Evolutionary conservation across 1,140 invertebrate genomes (phyloP).

Genomic region (Triops longicaudatus): DNA sequence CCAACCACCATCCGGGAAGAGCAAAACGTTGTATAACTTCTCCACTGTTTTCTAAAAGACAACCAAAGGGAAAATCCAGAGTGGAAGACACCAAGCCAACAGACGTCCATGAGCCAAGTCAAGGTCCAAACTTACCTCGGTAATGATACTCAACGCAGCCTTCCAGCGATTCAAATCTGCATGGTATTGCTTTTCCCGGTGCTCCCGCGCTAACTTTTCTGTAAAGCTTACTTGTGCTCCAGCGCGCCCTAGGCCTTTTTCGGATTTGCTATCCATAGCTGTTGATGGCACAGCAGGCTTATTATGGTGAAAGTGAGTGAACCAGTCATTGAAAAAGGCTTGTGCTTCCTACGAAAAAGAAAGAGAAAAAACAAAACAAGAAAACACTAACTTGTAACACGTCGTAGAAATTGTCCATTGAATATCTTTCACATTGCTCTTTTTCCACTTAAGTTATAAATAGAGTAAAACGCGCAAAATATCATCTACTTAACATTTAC

Average conservation of each 20-base stretch:
- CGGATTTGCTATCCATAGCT: conserved; percentile 20
- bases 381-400: too few relatives aligned
- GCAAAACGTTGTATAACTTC: conserved; percentile 73
- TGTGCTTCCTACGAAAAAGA: conserved; percentile 74
- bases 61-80: conserved; percentile 28
- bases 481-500: too few relatives aligned
- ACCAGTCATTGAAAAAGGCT: conserved; percentile 82
- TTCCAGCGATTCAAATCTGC: conserved; percentile 70
- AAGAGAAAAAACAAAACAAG: conserved; percentile 31
- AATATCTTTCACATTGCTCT: too few relatives aligned
- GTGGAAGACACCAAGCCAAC: too few relatives aligned
- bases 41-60: conserved; percentile 56
- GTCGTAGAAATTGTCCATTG: too few relatives aligned
- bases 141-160: conserved; percentile 51
- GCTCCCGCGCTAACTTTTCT: conserved; percentile 79
- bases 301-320: conserved; percentile 66
- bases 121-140: conserved; percentile 44
- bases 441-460: too few relatives aligned
- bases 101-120: neutral
- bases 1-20: conserved; percentile 86
- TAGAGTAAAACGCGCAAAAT: too few relatives aligned
- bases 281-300: conserved; percentile 50
- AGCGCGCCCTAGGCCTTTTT: conserved; percentile 34
- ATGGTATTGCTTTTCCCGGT: conserved; percentile 65
- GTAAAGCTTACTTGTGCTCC: conserved; percentile 52